phyloP scores from a whole-genome alignment of 1,140 invertebrate genomes.

The Paraescarpia echinospica region DNA sequence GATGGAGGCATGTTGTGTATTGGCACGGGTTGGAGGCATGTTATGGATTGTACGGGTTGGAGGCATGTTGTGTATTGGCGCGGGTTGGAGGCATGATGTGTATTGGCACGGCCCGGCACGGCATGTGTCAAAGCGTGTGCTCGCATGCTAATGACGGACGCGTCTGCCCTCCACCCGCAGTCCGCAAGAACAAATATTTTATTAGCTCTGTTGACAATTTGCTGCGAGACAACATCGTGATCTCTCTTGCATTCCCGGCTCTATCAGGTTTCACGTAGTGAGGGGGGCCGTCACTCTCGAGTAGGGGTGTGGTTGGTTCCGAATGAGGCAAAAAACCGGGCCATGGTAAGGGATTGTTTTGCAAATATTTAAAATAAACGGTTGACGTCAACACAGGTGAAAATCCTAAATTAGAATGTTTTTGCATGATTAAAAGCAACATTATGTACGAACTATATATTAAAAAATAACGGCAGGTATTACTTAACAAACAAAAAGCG shows the following conservation, averaged over 20 bases:
- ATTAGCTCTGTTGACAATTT: not conserved
- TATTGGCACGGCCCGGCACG: not conserved
- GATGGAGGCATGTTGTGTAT: not conserved
- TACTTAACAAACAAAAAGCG: no score
- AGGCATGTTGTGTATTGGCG: not conserved
- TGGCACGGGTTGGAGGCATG: not conserved
- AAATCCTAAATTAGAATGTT: not conserved
- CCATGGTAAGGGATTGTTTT: not conserved
- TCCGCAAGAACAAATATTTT: constrained; percentile 6
- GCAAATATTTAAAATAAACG: not conserved
- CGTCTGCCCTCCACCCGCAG: not conserved
- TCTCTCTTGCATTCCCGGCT: not conserved
- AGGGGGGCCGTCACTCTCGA: not conserved
- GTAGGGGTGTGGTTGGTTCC: not conserved
- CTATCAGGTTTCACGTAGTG: not conserved
- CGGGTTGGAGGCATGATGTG: not conserved
- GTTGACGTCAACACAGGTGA: not conserved
- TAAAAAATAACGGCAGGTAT: no score
- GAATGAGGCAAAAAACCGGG: not conserved
- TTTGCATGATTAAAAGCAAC: not conserved
- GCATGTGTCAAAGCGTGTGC: not conserved
- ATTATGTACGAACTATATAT: no score
- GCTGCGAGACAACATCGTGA: not conserved
- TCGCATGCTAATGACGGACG: not conserved
- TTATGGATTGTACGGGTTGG: not conserved